Percentiles rank a stretch among this genome's conserved stretches.
phyloP scores from a whole-genome alignment of 2,888 invertebrate genomes.

The Pterostichus madidus region DNA sequence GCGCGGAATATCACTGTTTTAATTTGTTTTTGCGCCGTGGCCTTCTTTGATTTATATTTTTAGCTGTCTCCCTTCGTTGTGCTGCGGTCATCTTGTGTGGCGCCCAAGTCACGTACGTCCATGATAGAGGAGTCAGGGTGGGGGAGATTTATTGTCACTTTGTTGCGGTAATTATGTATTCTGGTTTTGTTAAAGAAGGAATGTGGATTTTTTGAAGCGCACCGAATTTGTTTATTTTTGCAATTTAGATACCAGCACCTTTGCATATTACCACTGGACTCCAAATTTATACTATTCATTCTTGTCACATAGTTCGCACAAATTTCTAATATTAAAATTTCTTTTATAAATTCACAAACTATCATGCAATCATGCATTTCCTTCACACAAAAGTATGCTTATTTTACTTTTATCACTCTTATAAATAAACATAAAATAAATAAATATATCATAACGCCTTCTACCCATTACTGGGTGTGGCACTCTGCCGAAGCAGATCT shows the following conservation, averaged over 20 bases:
- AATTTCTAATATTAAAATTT: slow-evolving; percentile 49
- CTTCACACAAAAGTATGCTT: not conserved
- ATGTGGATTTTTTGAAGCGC: slow-evolving; percentile 56
- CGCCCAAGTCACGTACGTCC: slow-evolving; percentile 65
- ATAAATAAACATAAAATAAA: too few species aligned
- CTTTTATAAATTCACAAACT: not conserved
- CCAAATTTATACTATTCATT: slow-evolving; percentile 39
- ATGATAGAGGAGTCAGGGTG: slow-evolving; percentile 49
- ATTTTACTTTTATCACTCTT: too few species aligned
- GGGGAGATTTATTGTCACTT: slow-evolving; percentile 65
- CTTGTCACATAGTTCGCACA: slow-evolving; percentile 26
- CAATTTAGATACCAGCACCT: slow-evolving; percentile 51
- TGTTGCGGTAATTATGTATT: slow-evolving; percentile 64
- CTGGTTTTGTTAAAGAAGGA: slow-evolving; percentile 47
- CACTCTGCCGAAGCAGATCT: too few species aligned
- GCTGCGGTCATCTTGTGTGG: slow-evolving; percentile 40
- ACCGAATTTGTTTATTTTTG: slow-evolving; percentile 53
- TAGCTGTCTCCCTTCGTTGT: slow-evolving; percentile 61
- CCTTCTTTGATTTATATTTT: slow-evolving; percentile 66
- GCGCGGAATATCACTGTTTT: slow-evolving; percentile 60
- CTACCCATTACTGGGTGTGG: too few species aligned
- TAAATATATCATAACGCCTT: too few species aligned
- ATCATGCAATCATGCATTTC: slow-evolving; percentile 6
- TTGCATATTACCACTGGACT: slow-evolving; percentile 31
- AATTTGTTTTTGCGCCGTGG: slow-evolving; percentile 63